Evolutionary conservation across 2,888 invertebrate genomes (phyloP).

Genomic region (Lasioglossum morio): DNA sequence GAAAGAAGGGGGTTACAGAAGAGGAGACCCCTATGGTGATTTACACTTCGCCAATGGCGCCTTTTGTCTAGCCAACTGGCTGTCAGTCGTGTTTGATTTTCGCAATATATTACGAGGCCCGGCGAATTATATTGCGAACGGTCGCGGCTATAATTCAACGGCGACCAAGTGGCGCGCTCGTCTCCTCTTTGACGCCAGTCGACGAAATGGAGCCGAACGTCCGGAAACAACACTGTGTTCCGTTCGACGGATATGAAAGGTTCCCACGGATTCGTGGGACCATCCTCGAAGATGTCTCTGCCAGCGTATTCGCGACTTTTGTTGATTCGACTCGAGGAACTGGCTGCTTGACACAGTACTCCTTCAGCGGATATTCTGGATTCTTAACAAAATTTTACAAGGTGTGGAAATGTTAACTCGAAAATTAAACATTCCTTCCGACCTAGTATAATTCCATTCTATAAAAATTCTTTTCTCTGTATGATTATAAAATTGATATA

Average conservation of each 20-base stretch:
- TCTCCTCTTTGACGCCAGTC: constrained; percentile 25
- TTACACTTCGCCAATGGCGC: constrained; percentile 75
- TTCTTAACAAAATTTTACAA: background rate
- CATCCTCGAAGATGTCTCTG: background rate
- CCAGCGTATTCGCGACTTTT: background rate
- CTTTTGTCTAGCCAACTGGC: constrained; percentile 77
- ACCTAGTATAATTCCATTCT: no score
- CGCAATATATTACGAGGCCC: constrained; percentile 71
- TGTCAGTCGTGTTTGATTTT: constrained; percentile 75
- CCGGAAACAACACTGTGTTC: constrained; percentile 31
- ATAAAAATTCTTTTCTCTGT: no score
- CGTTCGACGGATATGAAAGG: background rate
- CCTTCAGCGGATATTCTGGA: background rate
- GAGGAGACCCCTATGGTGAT: constrained; percentile 71
- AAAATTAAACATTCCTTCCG: no score
- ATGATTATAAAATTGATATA: no score
- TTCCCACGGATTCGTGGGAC: constrained; percentile 42
- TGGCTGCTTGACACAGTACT: background rate
- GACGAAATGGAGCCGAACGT: constrained; percentile 12
- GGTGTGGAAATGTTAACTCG: background rate
- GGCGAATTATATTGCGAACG: constrained; percentile 69
- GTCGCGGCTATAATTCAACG: constrained; percentile 72
- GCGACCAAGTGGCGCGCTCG: constrained; percentile 36
- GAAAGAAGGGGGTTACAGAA: constrained; percentile 27
- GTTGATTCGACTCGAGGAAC: background rate